Conservation (phyloP, 1,140 invertebrate genomes). For the Tetramorium parvispinum region DNA sequence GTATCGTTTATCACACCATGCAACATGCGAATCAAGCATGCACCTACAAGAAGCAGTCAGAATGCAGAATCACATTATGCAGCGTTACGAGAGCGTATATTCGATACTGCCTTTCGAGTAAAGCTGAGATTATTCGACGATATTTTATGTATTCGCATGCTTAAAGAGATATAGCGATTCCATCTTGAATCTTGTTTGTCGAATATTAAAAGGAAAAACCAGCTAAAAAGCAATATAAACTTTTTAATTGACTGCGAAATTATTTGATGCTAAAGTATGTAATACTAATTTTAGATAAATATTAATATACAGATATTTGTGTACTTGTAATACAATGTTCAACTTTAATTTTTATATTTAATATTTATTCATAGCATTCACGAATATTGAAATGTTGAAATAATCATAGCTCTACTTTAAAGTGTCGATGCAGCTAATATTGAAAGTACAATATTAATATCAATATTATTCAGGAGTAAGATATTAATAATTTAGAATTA, state of each 20-base stretch:
- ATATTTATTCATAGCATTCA: not conserved
- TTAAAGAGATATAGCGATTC: not conserved
- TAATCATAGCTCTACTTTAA: conserved; percentile 8
- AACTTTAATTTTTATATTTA: too few species aligned
- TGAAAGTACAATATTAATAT: not conserved
- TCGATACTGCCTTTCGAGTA: conserved; percentile 26
- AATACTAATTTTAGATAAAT: not conserved
- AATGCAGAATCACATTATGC: conserved; percentile 52
- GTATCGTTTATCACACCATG: conserved; percentile 87
- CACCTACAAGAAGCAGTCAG: conserved; percentile 85
- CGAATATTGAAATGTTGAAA: not conserved
- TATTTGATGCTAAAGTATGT: not conserved
- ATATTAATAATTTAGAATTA: conserved; percentile 14
- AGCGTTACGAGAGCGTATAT: conserved; percentile 1
- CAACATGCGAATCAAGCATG: conserved; percentile 90
- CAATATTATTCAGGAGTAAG: not conserved
- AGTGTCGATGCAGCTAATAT: not conserved
- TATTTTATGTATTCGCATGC: not conserved
- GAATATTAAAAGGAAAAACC: not conserved
- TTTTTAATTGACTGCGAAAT: not conserved
- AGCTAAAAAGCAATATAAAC: not conserved
- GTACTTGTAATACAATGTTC: not conserved
- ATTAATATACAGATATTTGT: not conserved
- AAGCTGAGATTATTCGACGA: not conserved
- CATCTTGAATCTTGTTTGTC: not conserved